Evolutionary conservation across 2,113 vertebrate genomes (phyloP), one percentile per base, ranked within the genome.

Genomic region (Serilophus lunatus): DNA sequence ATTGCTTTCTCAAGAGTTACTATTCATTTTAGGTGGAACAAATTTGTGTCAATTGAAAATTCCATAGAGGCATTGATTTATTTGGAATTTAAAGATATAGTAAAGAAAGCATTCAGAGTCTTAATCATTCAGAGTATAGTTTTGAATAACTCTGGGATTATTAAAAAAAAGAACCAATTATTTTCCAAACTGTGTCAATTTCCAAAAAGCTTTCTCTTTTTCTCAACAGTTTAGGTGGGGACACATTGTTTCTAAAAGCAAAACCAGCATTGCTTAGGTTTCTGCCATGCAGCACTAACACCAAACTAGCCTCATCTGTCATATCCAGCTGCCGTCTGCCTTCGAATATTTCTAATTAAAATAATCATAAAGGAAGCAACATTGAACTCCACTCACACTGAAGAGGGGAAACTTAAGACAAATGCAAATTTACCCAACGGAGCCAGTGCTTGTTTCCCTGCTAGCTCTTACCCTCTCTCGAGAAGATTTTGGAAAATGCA

Each of bases 11-110:
- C 72, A 92, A n/a, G 85, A 26, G 61, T 76, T 64, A 50, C 90
- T 63, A 81, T 96, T 96, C 70, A 92, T 93, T 97, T 94, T 78
- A 94, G 93, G 79, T 79, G 72, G 80, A 97, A 92, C 57, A 92
- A 90, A 93, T 93, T 94, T 93, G 86, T 81, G 69, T 90, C 96
- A 84, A 81, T 94, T 92, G 76, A 78, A 78, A 86, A 96, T 90
- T 96, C 94, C 72, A 36, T 12, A 33, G 90, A 88, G 88, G 18
- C 82, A 79, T 29, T 79, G 82, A 94, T 88, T 96, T 71, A 92
- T 78, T 61, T 86, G 76, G 79, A 86, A 88, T 69, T 71, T 92
- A 92, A 90, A 86, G n/a, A 57, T 51, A 40, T 2, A 56, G 76
- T 25, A 94, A 96, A 86, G 56, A 64, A 90, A 97, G 78, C 76